Base-by-base conservation (phyloP, 2,888 invertebrate genomes). In the Dendrolimus pini region DNA sequence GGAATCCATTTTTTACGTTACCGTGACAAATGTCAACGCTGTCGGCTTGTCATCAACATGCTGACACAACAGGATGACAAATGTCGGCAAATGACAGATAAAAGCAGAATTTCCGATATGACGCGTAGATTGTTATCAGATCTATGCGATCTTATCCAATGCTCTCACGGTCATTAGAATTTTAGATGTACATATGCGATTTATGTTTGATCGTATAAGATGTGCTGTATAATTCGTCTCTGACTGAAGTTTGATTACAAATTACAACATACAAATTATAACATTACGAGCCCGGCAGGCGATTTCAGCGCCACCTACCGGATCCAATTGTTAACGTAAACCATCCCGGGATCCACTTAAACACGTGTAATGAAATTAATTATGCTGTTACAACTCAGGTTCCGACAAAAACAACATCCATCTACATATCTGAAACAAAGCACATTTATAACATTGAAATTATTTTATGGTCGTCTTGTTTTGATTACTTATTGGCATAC, bases 21-120 rank as follows among this genome's bases (percentile, higher is more conserved):
- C 47, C 12, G 9, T 9, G 47, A 47, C 10, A 47, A 47, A 47
- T 30, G 30, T 47, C 47, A 47, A 10, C 12, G 9, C 47, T 10
- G 12, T 47, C 30, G 30, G 47, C 47, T 47, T 47, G 47, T 47
- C 47, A 30, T 30, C 47, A 47, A 47, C 30, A 30, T 30, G 30
- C 60, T 66, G 70, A 68, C 70, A 69, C 65, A 64, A 58, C 54
- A 57, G 57, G 63, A 63, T 65, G 74, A 72, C 70, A 65, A 61
- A 61, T 54, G 52, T 61, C 62, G 71, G 70, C 73, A 74, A 72
- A 72, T 74, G 69, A 72, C 66, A 64, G 67, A 70, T 65, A 65
- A 74, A 68, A 57, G 65, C 61, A 63, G 58, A 63, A 30, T 30
- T 30, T 61, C 58, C 63, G 64, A 69, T 71, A 68, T 64, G 52